Conservation (phyloP, 2,113 vertebrate genomes). For the Triplophysa rosa region DNA sequence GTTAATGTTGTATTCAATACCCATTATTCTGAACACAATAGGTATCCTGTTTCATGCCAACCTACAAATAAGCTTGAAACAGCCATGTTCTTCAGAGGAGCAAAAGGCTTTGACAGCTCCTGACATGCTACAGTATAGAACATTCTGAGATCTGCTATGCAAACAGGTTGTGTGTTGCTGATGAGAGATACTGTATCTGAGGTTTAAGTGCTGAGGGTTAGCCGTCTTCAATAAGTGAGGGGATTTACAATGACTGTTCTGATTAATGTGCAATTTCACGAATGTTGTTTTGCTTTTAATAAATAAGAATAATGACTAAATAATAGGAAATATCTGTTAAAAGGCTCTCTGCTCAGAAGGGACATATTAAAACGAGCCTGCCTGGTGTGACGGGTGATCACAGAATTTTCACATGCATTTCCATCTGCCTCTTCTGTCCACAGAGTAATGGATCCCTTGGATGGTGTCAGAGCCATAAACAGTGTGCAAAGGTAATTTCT, state of each 20-base stretch:
- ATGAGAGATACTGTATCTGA: conserved; percentile 32
- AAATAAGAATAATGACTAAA: not conserved
- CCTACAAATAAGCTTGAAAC: conserved; percentile 7
- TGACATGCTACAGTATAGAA: conserved; percentile 20
- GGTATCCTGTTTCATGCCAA: not conserved
- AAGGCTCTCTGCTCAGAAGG: conserved; percentile 7
- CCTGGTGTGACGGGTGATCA: conserved; percentile 26
- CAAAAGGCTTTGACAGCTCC: conserved; percentile 32
- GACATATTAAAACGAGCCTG: conserved; percentile 28
- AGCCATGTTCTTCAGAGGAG: conserved; percentile 25
- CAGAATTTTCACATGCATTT: conserved; percentile 21
- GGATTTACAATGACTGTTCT: not conserved
- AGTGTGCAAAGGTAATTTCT: conserved; percentile 67
- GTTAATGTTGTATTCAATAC: conserved; percentile 2
- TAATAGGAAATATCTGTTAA: conserved; percentile 19
- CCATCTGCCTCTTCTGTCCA: conserved; percentile 34
- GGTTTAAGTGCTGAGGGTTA: conserved; percentile 14
- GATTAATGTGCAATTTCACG: conserved; percentile 6
- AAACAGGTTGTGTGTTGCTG: conserved; percentile 43
- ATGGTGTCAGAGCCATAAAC: conserved; percentile 68
- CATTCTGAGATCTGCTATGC: conserved; percentile 32
- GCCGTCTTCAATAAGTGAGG: conserved; percentile 1
- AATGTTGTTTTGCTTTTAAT: not conserved
- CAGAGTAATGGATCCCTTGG: conserved; percentile 66
- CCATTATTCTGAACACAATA: not conserved